Evolutionary conservation across 2,888 invertebrate genomes (phyloP).

Genomic region (Torymus texanus): DNA sequence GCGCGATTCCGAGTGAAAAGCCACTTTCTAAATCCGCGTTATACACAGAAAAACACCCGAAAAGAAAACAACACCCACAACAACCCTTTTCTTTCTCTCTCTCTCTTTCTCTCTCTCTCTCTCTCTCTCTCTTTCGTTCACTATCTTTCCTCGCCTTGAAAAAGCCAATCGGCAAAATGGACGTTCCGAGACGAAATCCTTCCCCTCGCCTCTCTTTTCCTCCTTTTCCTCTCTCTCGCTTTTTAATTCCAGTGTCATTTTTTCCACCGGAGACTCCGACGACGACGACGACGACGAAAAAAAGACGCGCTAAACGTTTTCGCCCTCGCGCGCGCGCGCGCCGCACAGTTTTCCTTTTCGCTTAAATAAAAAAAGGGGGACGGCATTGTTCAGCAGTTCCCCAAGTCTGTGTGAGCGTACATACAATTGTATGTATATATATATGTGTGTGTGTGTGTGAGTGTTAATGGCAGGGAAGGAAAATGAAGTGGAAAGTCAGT

Average conservation of each 20-base stretch:
- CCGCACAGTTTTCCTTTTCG: constrained; percentile 47
- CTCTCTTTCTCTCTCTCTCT: too few species aligned
- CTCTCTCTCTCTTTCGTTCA: too few species aligned
- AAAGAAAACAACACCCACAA: too few species aligned
- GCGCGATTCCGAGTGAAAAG: background rate
- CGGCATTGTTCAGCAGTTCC: constrained; percentile 51
- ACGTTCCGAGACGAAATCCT: constrained; percentile 9
- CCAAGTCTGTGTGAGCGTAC: too few species aligned
- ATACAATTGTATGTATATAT: background rate
- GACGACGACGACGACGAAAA: too few species aligned
- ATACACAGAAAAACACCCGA: background rate
- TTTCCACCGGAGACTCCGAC: constrained; percentile 26
- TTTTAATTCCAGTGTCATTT: constrained; percentile 56
- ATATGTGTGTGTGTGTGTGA: constrained; percentile 18
- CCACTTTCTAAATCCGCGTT: background rate
- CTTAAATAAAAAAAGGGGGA: constrained; percentile 35
- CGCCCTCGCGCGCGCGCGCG: constrained; percentile 13
- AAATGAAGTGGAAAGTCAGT: constrained; percentile 62
- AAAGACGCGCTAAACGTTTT: constrained; percentile 49
- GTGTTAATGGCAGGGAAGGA: constrained; percentile 57
- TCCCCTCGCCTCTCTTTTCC: constrained; percentile 5
- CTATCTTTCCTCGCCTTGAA: background rate
- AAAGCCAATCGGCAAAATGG: constrained; percentile 53
- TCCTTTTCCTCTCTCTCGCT: constrained; percentile 36
- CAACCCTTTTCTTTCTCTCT: too few species aligned